phyloP scores from a whole-genome alignment of 2,113 vertebrate genomes.

The Ctenomys sociabilis region DNA sequence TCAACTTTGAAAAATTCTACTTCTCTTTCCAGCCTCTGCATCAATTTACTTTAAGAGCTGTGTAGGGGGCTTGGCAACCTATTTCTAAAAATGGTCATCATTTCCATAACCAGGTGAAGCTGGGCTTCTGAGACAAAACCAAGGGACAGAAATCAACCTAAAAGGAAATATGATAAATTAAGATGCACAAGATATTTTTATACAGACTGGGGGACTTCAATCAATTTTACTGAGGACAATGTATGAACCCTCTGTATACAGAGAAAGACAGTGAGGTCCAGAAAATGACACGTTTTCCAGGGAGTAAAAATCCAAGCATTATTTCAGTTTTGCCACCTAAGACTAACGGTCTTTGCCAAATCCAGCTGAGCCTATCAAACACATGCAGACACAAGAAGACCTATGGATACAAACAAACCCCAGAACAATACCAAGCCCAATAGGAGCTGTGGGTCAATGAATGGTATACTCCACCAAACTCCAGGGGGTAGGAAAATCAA shows the following conservation, averaged over 20 bases:
- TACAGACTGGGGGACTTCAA: not conserved
- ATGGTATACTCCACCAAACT: not conserved
- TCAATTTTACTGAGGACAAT: not conserved
- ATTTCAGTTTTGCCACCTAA: not conserved
- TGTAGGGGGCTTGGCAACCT: not conserved
- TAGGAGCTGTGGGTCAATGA: not conserved
- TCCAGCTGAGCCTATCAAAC: not conserved
- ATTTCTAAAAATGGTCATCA: not conserved
- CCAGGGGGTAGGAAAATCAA: not conserved
- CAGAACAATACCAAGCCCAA: not conserved
- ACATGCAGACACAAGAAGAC: not conserved
- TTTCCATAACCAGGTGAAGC: not conserved
- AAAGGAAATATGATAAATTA: not conserved
- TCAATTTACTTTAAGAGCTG: constrained; percentile 20
- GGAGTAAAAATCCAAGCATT: not conserved
- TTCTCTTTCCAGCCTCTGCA: not conserved
- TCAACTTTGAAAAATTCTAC: constrained; percentile 32
- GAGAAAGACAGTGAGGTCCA: not conserved
- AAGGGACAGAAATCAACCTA: not conserved
- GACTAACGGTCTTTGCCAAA: not conserved
- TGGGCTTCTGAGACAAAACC: not conserved
- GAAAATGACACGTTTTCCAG: not conserved
- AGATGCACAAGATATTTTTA: not conserved
- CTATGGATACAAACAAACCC: not conserved
- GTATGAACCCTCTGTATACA: not conserved